Evolutionary conservation across 2,888 invertebrate genomes (phyloP), one percentile per base, ranked within the genome.

Genomic region (Temnothorax unifasciatus): DNA sequence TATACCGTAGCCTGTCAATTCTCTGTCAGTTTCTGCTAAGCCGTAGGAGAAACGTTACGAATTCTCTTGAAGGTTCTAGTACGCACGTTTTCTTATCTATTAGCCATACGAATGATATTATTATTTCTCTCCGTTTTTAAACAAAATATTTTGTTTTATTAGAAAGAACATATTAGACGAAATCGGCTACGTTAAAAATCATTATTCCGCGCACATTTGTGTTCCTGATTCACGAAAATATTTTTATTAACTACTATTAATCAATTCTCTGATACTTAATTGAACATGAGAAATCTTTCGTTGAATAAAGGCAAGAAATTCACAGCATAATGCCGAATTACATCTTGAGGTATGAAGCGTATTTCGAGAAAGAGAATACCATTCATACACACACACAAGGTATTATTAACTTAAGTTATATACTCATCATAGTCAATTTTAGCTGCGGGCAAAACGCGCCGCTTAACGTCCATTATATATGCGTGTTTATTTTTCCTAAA

Each of bases 401-500:
- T 21, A 34, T 69, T 69, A 57, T 68, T 59, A 21, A 68, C 66
- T 21, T 50, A 81, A 71, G 79, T 81, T 71, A 79, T 47, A 57
- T 44, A 44, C 71, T 25, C 79, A 38, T 71, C 38, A 71, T 61
- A 50, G 71, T 47, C 8, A 15, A 6, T 47, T 79, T 34, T 71
- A 47, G 47, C 59, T 38, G 34, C 59, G 38, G 15, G 71, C 59
- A 44, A 34, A 59, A 57, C 47, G 34, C 13, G 38, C 25, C 29
- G 59, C 79, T 81, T 81, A 71, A 71, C 47, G 38, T 61, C 59
- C 59, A 81, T 81, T 47, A 68, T 68, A 68, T 21, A 47, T 25
- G 41, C 59, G 34, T 61, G 59, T 71, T 71, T 61, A 81, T 71
- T 81, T 81, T 81, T 81, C 25, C 59, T 81, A 81, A 81, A 81